Conservation (phyloP, 2,797 vertebrate genomes). For the Coreius guichenoti region DNA sequence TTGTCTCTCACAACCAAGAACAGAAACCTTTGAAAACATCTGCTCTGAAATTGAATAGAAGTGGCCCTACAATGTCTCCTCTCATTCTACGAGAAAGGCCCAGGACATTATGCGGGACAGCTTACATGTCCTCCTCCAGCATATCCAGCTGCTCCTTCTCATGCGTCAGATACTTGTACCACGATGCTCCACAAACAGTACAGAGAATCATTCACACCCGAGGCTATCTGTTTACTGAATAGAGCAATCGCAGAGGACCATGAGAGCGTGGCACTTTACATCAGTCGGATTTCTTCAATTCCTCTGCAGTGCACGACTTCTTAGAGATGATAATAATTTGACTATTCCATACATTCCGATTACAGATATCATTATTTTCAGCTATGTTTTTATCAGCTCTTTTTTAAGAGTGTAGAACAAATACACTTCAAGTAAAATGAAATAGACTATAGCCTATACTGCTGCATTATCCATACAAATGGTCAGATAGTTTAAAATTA, state of each 20-base stretch:
- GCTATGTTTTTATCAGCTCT: too few relatives aligned
- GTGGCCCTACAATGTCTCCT: background rate
- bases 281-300: background rate
- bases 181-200: background rate
- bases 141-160: background rate
- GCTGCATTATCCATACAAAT: too few relatives aligned
- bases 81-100: background rate
- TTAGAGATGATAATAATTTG: background rate
- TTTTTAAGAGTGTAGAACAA: too few relatives aligned
- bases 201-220: background rate
- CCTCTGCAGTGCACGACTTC: background rate
- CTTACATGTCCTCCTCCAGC: slow-evolving; percentile 21
- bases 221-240: background rate
- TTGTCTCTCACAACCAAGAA: slow-evolving; percentile 15
- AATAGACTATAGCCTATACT: too few relatives aligned
- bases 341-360: background rate
- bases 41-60: background rate
- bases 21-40: background rate
- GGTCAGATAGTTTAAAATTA: too few relatives aligned
- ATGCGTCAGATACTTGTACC: background rate
- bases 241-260: background rate
- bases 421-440: too few relatives aligned
- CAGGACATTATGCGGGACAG: background rate
- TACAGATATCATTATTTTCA: background rate
- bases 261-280: background rate